Percentiles rank a stretch among this genome's conserved stretches.
These are phyloP conservation scores for Opisthograptis luteolata DNA, from an alignment of 2,888 invertebrate species.

Conservation along the genomic window DNA sequence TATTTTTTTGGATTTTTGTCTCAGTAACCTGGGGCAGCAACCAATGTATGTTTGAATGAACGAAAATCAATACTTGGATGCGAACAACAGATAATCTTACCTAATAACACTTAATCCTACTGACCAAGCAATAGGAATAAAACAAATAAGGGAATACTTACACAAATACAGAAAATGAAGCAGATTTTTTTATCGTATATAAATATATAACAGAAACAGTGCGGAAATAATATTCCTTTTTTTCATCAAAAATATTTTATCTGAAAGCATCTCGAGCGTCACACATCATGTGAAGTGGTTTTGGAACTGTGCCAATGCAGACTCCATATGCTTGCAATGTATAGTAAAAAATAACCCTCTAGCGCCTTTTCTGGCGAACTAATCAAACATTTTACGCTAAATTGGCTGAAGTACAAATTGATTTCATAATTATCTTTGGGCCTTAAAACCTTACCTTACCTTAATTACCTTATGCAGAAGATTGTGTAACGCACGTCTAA, in stretches of 20 bases:
- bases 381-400: not conserved
- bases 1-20: no score
- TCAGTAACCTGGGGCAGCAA: no score
- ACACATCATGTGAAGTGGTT: constrained; percentile 8
- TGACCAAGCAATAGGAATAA: constrained; percentile 2
- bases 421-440: no score
- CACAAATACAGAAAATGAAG: constrained; percentile 5
- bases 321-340: not conserved
- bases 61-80: no score
- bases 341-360: not conserved
- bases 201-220: not conserved
- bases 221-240: constrained; percentile 5
- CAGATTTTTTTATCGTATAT: not conserved
- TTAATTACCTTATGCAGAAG: no score
- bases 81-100: not conserved
- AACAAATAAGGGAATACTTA: not conserved
- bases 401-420: no score
- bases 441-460: no score
- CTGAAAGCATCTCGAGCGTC: constrained; percentile 5
- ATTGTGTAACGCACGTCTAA: no score
- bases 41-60: no score
- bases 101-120: not conserved
- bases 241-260: constrained; percentile 9
- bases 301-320: constrained; percentile 9
- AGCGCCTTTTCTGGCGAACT: not conserved